Evolutionary conservation across 2,113 vertebrate genomes (phyloP), one percentile per base, ranked within the genome.

Genomic region (Carlito syrichta): DNA sequence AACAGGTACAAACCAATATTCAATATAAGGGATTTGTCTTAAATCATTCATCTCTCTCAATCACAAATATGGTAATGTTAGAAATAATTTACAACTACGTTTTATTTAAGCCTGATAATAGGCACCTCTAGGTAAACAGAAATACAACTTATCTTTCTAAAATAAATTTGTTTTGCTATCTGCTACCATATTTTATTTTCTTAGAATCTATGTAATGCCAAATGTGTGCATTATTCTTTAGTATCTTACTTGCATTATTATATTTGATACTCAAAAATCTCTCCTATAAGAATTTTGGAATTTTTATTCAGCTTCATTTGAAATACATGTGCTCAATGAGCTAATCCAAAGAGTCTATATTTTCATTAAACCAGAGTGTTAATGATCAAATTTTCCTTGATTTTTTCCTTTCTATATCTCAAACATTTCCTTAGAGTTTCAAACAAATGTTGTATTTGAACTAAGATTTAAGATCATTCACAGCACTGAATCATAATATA

Each of bases 21-120:
- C 2, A 94, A 86, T 91, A 95, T 35, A 69, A 91, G 35, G 22
- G 84, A 85, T 81, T 89, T 95, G 43, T 88, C 90, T 93, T 62
- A 88, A 96, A 84, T 91, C 60, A 63, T 45, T 83, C 20, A 40
- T 43, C 96, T 97, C n/a, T 96, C 96, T 98, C 90, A 96, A 88
- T 93, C 13, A 9, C 40, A 76, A 96, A 96, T 43, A 88, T 54
- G 93, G 35, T 52, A 35, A 32, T 73, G 9, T 43, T 40, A 13
- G 11, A 60, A 84, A 91, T 63, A 69, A 84, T 35, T 63, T 52
- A 23, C 27, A 40, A 71, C 23, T 38, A 32, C 19, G 90, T 90
- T 78, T 93, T 7, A 23, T 95, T 96, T 4, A n/a, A 95, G 52
- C 23, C 48, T 91, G 48, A 82, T 45, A 96, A 71, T 9, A 94